Percentiles rank a stretch among this genome's conserved stretches.
Conservation (phyloP, 2,888 invertebrate genomes). For the Mimachlamys varia region DNA sequence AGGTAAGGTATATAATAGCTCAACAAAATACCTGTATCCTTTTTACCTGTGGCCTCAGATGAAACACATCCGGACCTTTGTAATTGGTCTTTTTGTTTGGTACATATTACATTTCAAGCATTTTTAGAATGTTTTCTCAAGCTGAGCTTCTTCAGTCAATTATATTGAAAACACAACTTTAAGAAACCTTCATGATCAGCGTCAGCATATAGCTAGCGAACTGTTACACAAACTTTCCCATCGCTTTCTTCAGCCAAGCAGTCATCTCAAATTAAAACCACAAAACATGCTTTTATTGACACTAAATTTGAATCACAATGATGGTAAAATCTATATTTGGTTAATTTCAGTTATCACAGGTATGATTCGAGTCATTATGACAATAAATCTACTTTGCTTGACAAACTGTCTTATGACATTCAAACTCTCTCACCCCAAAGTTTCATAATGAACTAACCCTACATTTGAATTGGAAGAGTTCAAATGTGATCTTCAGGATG, state of each 20-base stretch:
- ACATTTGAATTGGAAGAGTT: too few relatives aligned
- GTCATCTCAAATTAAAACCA: neutral
- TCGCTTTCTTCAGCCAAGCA: conserved; percentile 1
- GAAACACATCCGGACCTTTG: neutral
- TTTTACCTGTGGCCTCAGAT: neutral
- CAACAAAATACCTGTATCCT: neutral
- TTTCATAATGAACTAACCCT: too few relatives aligned
- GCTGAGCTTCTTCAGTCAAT: neutral
- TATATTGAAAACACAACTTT: neutral
- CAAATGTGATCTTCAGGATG: too few relatives aligned
- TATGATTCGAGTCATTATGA: neutral
- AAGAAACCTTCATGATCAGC: neutral
- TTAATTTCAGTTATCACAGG: neutral
- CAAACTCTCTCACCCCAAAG: too few relatives aligned
- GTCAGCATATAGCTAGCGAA: too few relatives aligned
- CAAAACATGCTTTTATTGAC: neutral
- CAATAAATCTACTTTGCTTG: too few relatives aligned
- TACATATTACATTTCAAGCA: neutral
- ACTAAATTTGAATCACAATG: neutral
- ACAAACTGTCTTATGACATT: too few relatives aligned
- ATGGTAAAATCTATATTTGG: neutral
- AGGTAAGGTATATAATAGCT: neutral
- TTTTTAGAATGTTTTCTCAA: neutral
- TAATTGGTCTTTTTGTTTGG: neutral
- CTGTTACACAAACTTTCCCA: neutral